phyloP scores from a whole-genome alignment of 2,113 vertebrate species.

The Xenus cinereus region DNA sequence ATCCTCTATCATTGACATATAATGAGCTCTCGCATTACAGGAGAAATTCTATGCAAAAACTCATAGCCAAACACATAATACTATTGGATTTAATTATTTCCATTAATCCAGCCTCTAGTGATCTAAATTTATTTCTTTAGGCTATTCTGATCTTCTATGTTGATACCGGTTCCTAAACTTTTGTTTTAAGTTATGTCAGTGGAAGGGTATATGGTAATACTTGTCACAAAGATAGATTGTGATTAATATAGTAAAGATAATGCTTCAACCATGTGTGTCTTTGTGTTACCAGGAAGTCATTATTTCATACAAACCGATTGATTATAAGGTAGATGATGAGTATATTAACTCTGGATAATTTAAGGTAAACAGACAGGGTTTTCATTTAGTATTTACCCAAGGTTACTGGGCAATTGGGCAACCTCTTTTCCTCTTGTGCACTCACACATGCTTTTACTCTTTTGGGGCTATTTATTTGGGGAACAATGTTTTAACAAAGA shows the following conservation, averaged over 20 bases:
- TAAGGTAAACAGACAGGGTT: not conserved
- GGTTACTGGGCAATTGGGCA: not conserved
- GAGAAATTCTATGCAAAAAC: not conserved
- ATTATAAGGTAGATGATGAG: not conserved
- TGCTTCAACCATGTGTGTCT: not conserved
- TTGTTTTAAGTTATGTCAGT: not conserved
- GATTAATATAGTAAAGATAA: not conserved
- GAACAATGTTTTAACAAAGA: conserved; percentile 21
- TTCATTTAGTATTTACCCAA: not conserved
- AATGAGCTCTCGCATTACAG: not conserved
- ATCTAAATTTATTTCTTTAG: not conserved
- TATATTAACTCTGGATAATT: not conserved
- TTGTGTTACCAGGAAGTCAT: not conserved
- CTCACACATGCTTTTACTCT: not conserved
- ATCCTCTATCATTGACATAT: not conserved
- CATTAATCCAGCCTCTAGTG: not conserved
- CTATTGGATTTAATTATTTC: not conserved
- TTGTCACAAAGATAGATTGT: not conserved
- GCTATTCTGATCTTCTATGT: not conserved
- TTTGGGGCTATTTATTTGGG: not conserved
- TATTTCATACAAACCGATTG: not conserved
- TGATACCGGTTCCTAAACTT: not conserved
- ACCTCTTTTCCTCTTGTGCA: not conserved
- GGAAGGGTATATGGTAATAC: not conserved
- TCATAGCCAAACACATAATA: not conserved